Evolutionary conservation across 2,888 invertebrate species (phyloP), one percentile per base, ranked within the genome.

Genomic region (Falcaria lacertinaria): DNA sequence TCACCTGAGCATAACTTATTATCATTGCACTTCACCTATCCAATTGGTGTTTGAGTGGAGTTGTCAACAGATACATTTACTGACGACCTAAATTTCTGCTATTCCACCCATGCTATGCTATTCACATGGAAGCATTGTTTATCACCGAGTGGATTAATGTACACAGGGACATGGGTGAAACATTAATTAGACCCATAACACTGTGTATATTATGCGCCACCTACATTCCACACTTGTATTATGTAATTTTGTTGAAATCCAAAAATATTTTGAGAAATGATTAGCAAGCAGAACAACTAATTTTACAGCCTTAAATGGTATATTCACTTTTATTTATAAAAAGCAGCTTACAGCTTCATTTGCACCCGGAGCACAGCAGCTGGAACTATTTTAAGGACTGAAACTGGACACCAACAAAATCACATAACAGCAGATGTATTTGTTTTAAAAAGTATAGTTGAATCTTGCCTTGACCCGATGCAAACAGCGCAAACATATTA

Each of bases 401-500:
- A 19, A 19, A 19, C 19, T 11, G 28, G 28, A 11, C 28, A 11
- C 8, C 28, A 28, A 28, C 28, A 11, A 28, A 28, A 28, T 28
- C 8, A 11, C 28, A 28, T 11, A 19, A 19, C 19, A 11, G 28
- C 28, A 11, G 28, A 1, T 11, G 1, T 11, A 11, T 28, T 11
- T 1, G 11, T 7, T 28, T 28, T 3, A 28, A 11, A 11, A 11
- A 11, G 28, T 28, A 11, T 11, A 28, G n/a, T n/a, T n/a, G 7
- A 11, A 11, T 28, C 7, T 11, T 7, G 28, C 28, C 28, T 28
- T 11, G 72, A 68, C 71, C 70, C 67, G 63, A 70, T 77, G 78
- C 82, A 79, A 78, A 70, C 74, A 63, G 57, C 60, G 62, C 64
- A 62, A 53, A 58, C 67, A 61, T 59, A 59, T 67, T 74, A 70